These are phyloP conservation scores for Nebria ingens DNA, from an alignment of 1,140 invertebrate species.

Conservation along the genomic window DNA sequence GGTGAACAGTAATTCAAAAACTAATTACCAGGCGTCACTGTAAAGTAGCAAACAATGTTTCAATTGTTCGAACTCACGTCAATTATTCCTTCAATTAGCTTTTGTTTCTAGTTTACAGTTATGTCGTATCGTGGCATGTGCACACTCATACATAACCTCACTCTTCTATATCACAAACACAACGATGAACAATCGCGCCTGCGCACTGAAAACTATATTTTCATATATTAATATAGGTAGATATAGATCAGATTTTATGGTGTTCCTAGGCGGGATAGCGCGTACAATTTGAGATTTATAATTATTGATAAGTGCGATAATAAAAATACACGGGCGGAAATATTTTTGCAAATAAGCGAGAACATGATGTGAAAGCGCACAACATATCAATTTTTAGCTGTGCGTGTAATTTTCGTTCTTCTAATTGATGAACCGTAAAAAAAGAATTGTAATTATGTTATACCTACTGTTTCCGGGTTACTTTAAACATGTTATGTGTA, in stretches of 20 bases:
- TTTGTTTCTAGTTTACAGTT: conserved; percentile 8
- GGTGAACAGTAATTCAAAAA: conserved; percentile 8
- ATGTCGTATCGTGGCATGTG: too few species aligned
- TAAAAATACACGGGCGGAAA: too few species aligned
- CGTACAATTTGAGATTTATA: too few species aligned
- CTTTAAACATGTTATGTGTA: neutral
- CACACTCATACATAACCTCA: too few species aligned
- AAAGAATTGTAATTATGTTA: neutral
- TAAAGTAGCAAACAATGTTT: conserved; percentile 8
- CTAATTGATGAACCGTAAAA: neutral
- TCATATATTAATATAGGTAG: too few species aligned
- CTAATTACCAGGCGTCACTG: conserved; percentile 6
- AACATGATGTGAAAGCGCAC: neutral
- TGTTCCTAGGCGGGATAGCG: too few species aligned
- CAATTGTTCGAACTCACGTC: conserved; percentile 4
- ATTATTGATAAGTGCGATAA: too few species aligned
- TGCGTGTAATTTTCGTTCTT: neutral
- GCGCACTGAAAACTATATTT: too few species aligned
- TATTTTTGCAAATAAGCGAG: too few species aligned
- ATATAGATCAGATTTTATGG: too few species aligned
- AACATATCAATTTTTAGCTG: neutral
- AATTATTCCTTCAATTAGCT: conserved; percentile 9
- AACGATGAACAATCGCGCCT: too few species aligned
- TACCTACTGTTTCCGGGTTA: neutral
- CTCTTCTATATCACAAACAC: too few species aligned